A percentile compares a stretch with the other conserved stretches of the same genome.
phyloP scores from a whole-genome alignment of 2,113 vertebrate genomes.

The Chroicocephalus ridibundus region DNA sequence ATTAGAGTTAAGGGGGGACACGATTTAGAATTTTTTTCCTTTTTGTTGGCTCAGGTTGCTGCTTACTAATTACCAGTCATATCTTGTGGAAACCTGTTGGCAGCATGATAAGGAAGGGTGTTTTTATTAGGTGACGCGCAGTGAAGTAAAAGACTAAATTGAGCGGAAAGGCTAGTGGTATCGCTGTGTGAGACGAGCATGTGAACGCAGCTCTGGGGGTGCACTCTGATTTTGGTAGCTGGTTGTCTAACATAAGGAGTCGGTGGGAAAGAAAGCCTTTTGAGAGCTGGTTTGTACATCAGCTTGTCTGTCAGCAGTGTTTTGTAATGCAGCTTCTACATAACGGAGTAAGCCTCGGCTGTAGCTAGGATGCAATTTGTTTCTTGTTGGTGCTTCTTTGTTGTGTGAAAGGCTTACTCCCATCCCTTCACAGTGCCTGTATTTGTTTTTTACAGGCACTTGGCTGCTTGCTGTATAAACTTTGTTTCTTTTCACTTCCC shows the following conservation, averaged over 20 bases:
- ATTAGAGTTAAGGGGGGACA: not conserved
- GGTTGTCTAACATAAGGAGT: accelerated
- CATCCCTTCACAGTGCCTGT: not conserved
- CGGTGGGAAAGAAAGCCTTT: not conserved
- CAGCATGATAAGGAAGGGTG: not conserved
- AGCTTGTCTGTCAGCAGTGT: not conserved
- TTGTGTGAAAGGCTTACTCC: not conserved
- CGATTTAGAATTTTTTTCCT: not conserved
- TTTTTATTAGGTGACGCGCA: not conserved
- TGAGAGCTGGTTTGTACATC: not conserved
- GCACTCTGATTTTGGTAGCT: not conserved
- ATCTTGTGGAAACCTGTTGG: not conserved
- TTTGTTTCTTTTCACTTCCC: constrained; percentile 97
- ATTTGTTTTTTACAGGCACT: constrained; percentile 82
- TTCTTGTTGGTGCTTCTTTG: not conserved
- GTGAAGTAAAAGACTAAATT: not conserved
- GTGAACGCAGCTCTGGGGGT: not conserved
- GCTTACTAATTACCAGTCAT: not conserved
- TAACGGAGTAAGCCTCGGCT: accelerated
- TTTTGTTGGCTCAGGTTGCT: not conserved
- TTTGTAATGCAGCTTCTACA: accelerated
- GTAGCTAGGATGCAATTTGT: not conserved
- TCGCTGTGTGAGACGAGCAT: accelerated
- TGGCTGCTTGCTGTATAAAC: constrained; percentile 98
- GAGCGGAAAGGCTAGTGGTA: accelerated